Evolutionary conservation across 2,113 vertebrate species (phyloP).

Genomic region (Brienomyrus longianalis): DNA sequence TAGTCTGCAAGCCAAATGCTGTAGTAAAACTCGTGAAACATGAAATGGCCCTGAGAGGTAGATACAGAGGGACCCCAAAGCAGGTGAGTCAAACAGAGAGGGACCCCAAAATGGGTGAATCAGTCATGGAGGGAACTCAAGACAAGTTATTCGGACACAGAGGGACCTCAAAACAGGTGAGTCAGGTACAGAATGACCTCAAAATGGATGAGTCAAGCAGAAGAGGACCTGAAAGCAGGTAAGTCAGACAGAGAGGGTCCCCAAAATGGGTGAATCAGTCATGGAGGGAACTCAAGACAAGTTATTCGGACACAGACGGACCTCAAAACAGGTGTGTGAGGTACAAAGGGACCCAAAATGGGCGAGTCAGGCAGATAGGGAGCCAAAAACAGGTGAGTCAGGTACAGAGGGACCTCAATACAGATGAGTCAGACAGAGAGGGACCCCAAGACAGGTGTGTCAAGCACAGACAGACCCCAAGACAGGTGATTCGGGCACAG

Average conservation of each 20-base stretch:
- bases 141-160: not conserved
- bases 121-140: too few relatives aligned
- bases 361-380: not conserved
- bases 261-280: not conserved
- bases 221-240: too few relatives aligned
- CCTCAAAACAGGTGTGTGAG: not conserved
- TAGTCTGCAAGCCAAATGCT: not conserved
- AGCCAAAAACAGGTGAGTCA: not conserved
- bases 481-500: too few relatives aligned
- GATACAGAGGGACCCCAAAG: not conserved
- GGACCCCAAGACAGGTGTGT: not conserved
- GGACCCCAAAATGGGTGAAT: too few relatives aligned
- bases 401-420: not conserved
- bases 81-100: not conserved
- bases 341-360: not conserved
- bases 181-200: too few relatives aligned
- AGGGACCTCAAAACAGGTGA: too few relatives aligned
- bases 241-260: too few relatives aligned
- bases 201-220: too few relatives aligned
- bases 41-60: not conserved
- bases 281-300: too few relatives aligned
- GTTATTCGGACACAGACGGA: not conserved
- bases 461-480: too few relatives aligned
- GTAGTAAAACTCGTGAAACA: not conserved
- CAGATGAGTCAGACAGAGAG: not conserved